Evolutionary conservation across 2,888 invertebrate genomes (phyloP).

Genomic region (Lagria hirta): DNA sequence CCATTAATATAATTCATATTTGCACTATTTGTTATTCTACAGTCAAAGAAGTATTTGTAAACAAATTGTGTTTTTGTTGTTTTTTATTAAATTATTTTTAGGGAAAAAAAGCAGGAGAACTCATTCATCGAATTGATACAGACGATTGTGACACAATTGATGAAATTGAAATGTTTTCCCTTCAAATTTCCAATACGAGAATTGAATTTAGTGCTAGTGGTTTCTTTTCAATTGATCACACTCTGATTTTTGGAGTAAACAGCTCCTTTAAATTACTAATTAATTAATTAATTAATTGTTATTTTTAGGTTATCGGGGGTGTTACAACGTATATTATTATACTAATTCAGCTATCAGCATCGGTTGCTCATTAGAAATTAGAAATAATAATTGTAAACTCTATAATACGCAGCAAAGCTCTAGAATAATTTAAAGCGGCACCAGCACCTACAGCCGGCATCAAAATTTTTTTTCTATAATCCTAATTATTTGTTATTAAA

Average conservation of each 20-base stretch:
- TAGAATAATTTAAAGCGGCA: too few species aligned
- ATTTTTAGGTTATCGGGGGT: constrained; percentile 15
- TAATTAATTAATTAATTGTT: too few species aligned
- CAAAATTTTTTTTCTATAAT: too few species aligned
- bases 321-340: constrained; percentile 21
- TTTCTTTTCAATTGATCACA: background rate
- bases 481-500: too few species aligned
- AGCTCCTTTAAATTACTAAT: too few species aligned
- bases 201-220: background rate
- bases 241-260: too few species aligned
- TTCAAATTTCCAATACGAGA: background rate
- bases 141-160: background rate
- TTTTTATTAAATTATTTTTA: background rate
- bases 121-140: background rate
- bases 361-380: constrained; percentile 2
- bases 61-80: background rate
- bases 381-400: too few species aligned
- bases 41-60: constrained; percentile 39
- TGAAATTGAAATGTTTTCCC: background rate
- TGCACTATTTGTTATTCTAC: constrained; percentile 38
- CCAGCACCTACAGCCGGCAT: too few species aligned
- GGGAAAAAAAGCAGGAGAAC: background rate
- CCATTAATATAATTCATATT: constrained; percentile 33
- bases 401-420: too few species aligned
- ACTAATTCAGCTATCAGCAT: constrained; percentile 12